Base-by-base conservation (phyloP, 2,797 vertebrate species). In the Syngnathus acus region DNA sequence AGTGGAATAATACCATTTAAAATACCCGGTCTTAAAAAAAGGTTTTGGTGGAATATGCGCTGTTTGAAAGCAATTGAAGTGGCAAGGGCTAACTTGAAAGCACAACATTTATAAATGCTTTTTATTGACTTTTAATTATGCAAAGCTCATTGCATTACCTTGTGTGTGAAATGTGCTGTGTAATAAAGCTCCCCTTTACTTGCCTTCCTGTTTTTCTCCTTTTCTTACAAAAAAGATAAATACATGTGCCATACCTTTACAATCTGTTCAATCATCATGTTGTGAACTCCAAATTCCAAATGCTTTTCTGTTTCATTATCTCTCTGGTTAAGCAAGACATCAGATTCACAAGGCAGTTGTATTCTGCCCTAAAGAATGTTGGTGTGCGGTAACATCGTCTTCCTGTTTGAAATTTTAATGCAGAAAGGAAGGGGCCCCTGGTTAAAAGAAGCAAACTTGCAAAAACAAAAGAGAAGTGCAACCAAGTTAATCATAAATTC, bases 391-490 rank as follows among this genome's bases (percentile, higher is more conserved):
- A 42, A 51, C 61, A 42, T 7, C 1, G 57, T 64, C 68, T 81
- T 81, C 75, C 75, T 78, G 71, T 79, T 26, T 78, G 72, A 76
- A 79, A 75, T 59, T 10, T n/a, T 32, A 64, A 26, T 23, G 47
- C 48, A 66, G 48, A 78, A 68, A 78, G 71, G 63, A 78, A 71
- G 73, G 68, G 60, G 0, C 57, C 9, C 39, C 42, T 7, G 9
- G 42, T 43, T 43, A 16, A 16, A 47, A 47, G 43, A 47, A 47
- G 43, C 5, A 13, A 47, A 47, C 43, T 47, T 68, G 39, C 47
- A 51, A 59, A 78, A 75, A 83, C 2, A 26, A 84, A 78, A 71
- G 72, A 82, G 77, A 85, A 84, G 72, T 42, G 68, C 55, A 9
- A 32, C 14, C 8, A 9, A 17, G 14, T 17, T 38, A 68, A 23